These are phyloP conservation scores for Dolichomitus sp. DNA, from an alignment of 2,888 invertebrate genomes.

Conservation along the genomic window DNA sequence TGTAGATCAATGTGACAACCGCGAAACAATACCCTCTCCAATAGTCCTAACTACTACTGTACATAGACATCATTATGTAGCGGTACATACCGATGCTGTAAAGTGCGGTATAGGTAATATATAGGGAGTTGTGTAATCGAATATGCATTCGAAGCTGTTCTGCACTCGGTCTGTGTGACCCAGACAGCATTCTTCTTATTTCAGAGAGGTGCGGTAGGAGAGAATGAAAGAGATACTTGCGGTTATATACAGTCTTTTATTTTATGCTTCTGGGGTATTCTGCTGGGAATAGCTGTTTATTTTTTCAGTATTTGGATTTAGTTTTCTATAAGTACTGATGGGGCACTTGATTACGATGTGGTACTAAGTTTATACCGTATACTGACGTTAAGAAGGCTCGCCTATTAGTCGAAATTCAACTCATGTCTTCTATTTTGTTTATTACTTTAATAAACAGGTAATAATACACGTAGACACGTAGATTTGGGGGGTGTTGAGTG, in stretches of 20 bases:
- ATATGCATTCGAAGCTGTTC: slow-evolving; percentile 14
- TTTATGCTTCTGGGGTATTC: background rate
- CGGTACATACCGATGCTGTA: slow-evolving; percentile 6
- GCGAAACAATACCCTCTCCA: slow-evolving; percentile 72
- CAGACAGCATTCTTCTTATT: slow-evolving; percentile 3
- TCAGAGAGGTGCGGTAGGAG: background rate
- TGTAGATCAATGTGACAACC: slow-evolving; percentile 71
- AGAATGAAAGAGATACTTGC: background rate
- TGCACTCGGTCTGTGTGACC: background rate
- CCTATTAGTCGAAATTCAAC: too few species aligned
- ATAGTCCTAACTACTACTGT: slow-evolving; percentile 58
- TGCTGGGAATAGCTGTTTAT: background rate
- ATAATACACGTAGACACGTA: too few species aligned
- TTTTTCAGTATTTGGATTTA: background rate
- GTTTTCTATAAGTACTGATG: background rate
- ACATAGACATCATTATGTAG: slow-evolving; percentile 10
- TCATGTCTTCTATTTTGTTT: too few species aligned
- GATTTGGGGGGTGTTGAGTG: too few species aligned
- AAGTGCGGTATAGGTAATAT: background rate
- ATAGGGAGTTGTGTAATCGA: background rate
- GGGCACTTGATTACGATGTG: background rate
- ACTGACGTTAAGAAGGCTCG: too few species aligned
- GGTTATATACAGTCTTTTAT: background rate
- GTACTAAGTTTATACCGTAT: too few species aligned
- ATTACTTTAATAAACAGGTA: too few species aligned